Evolutionary conservation across 2,888 invertebrate species (phyloP), one percentile per base, ranked within the genome.

Genomic region (Empis livida): DNA sequence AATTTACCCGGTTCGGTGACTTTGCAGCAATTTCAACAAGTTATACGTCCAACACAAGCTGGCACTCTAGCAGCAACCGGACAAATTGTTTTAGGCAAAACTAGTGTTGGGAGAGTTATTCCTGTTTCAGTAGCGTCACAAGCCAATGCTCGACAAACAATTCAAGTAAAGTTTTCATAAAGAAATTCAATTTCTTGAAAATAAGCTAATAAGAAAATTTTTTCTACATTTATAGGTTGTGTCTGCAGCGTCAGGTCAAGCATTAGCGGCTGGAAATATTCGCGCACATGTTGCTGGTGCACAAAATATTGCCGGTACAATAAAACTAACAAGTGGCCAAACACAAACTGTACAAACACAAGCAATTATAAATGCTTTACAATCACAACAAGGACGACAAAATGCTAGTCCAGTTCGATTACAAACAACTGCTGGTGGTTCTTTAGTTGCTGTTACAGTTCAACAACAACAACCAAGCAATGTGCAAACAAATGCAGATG

Each of bases 21-120:
- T 0, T 78, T 84, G 49, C 84, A 84, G 55, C 84, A 84, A 59
- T 75, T 85, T 40, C 83, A 84, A 52, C 84, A 84, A 60, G 80
- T 83, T 11, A 76, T 83, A 64, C 78, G 81, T 51, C 78, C 79
- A 47, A 75, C 75, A 0, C 69, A 67, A 44, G 75, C 73, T 45
- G 74, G 63, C 5, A 57, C 61, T 2, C 47, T 62, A 38, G 55
- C 63, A 10, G 54, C 61, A 2, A 57, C 67, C 48, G 76, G 78
- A 10, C 74, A 77, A 51, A 73, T 76, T 1, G 78, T 82, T 13
- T 60, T 81, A 44, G 74, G 80, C 1, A 80, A 80, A 59, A 73
- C 73, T 0, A 71, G 77, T 42, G 73, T 77, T 16, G 74, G 78
- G 0, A 71, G 82, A 27, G 79, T 82, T 3, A 80, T 82, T 55